These are phyloP conservation scores for Rhincodon typus DNA, from an alignment of 2,797 vertebrate species.

Conservation along the genomic window DNA sequence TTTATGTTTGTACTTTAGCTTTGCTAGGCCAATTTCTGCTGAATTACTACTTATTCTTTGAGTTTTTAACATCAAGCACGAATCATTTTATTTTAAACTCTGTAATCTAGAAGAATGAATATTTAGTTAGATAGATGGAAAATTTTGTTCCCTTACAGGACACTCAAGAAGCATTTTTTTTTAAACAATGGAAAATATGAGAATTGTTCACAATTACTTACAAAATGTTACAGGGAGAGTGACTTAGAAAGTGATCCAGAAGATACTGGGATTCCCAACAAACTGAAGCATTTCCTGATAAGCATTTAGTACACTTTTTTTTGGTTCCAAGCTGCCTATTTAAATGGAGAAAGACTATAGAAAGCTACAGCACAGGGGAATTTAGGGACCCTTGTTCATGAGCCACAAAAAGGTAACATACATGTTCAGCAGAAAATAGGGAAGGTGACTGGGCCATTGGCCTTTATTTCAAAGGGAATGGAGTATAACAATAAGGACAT, in stretches of 20 bases:
- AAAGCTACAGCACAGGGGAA: too few relatives aligned
- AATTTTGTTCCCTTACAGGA: not conserved
- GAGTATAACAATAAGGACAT: too few relatives aligned
- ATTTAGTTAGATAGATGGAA: not conserved
- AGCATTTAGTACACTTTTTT: not conserved
- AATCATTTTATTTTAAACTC: not conserved
- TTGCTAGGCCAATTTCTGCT: not conserved
- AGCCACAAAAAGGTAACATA: too few relatives aligned
- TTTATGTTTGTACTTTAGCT: not conserved
- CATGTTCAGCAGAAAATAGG: too few relatives aligned
- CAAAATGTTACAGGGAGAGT: not conserved
- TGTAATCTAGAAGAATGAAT: not conserved
- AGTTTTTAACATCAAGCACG: not conserved
- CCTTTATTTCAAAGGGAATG: too few relatives aligned
- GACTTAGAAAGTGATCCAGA: not conserved
- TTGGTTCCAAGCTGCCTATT: not conserved
- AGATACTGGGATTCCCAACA: not conserved
- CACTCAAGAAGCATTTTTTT: too few relatives aligned
- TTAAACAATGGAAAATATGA: not conserved
- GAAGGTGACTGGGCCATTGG: too few relatives aligned
- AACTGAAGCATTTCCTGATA: not conserved
- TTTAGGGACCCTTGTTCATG: too few relatives aligned
- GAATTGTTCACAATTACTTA: not conserved
- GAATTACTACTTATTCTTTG: too few relatives aligned
- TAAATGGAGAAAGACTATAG: too few relatives aligned